Conservation (phyloP, 2,797 vertebrate species). For the Microctenopoma steveboyesi region DNA sequence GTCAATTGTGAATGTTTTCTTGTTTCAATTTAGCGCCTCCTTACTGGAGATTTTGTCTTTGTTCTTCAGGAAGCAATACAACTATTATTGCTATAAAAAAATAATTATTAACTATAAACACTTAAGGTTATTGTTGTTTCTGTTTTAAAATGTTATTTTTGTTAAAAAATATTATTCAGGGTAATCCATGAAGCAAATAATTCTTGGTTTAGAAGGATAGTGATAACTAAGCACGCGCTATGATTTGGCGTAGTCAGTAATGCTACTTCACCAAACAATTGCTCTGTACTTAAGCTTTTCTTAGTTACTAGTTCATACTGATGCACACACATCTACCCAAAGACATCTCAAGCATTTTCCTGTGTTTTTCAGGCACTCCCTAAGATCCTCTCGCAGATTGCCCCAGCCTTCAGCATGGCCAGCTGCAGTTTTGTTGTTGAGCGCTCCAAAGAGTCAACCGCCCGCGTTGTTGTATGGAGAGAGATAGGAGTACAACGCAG, state of each 20-base stretch:
- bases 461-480: conserved; percentile 97
- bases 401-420: conserved; percentile 95
- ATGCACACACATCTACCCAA: background rate
- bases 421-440: conserved; percentile 99
- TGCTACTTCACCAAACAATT: conserved; percentile 8
- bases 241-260: conserved; percentile 14
- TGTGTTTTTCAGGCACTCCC: conserved; percentile 88
- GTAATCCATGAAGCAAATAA: too few species aligned
- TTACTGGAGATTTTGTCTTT: too few species aligned
- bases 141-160: too few species aligned
- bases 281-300: conserved; percentile 8
- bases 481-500: conserved; percentile 97
- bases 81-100: too few species aligned
- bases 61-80: too few species aligned
- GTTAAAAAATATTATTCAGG: too few species aligned
- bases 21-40: too few species aligned
- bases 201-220: too few species aligned
- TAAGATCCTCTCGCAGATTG: conserved; percentile 94
- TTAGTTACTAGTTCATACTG: background rate
- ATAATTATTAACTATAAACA: too few species aligned
- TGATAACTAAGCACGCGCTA: too few species aligned
- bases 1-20: too few species aligned
- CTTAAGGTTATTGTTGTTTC: too few species aligned
- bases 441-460: conserved; percentile 97
- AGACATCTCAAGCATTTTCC: conserved; percentile 11